phyloP scores from a whole-genome alignment of 2,888 invertebrate species.

The Brenthis ino region DNA sequence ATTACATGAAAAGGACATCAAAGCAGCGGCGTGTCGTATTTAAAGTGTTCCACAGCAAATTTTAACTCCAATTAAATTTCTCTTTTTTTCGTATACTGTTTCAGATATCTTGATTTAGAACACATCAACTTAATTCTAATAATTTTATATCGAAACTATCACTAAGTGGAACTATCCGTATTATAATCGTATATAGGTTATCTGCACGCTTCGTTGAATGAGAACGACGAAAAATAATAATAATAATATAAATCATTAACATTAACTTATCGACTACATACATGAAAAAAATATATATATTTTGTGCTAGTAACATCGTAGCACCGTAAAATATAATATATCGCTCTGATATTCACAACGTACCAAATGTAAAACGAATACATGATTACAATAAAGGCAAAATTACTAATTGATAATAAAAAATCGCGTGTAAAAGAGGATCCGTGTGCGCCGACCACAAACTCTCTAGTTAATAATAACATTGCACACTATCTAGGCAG shows the following conservation, averaged over 20 bases:
- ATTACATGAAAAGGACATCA: conserved; percentile 35
- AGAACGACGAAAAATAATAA: conserved; percentile 49
- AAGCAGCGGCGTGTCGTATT: conserved; percentile 57
- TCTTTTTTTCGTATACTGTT: conserved; percentile 76
- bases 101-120: conserved; percentile 81
- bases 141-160: conserved; percentile 57
- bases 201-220: conserved; percentile 36
- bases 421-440: conserved; percentile 27
- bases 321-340: conserved; percentile 67
- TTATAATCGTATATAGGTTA: conserved; percentile 41
- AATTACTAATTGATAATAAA: conserved; percentile 20
- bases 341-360: conserved; percentile 70
- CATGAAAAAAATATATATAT: conserved; percentile 55
- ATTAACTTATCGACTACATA: conserved; percentile 56
- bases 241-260: conserved; percentile 46
- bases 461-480: conserved; percentile 64
- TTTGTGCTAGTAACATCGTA: conserved; percentile 64
- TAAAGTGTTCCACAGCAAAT: conserved; percentile 59
- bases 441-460: conserved; percentile 63
- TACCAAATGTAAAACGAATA: conserved; percentile 42
- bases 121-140: conserved; percentile 76
- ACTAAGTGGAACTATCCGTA: conserved; percentile 59
- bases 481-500: conserved; percentile 62
- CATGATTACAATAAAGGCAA: conserved; percentile 36
- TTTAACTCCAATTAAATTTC: conserved; percentile 63